Conservation (phyloP, 2,797 vertebrate species). For the Orientallactaga sibirica region DNA sequence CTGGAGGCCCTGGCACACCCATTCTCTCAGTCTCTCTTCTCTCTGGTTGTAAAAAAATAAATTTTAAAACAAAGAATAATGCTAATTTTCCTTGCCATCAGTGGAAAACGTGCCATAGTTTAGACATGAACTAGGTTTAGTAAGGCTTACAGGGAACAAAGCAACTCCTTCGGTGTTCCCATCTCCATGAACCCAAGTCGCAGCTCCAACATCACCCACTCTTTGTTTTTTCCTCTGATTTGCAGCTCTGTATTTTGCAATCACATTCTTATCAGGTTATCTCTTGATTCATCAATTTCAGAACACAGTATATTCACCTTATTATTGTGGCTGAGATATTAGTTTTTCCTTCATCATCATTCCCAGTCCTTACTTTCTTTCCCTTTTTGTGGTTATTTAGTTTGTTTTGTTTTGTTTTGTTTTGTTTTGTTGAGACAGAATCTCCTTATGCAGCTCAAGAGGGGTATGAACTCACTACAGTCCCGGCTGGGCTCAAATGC, state of each 20-base stretch:
- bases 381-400: neutral
- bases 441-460: neutral
- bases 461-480: neutral
- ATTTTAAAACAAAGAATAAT: too few relatives aligned
- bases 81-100: neutral
- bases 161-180: neutral
- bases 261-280: neutral
- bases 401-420: too few relatives aligned
- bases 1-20: too few relatives aligned
- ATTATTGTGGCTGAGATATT: neutral
- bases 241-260: conserved; percentile 17
- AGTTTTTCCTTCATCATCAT: neutral
- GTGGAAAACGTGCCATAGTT: neutral
- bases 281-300: conserved; percentile 1
- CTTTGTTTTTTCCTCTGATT: neutral
- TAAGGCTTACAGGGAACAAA: neutral
- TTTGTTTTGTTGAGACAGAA: too few relatives aligned
- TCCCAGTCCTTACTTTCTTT: neutral
- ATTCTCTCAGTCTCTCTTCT: too few relatives aligned
- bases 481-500: neutral
- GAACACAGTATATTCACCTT: neutral
- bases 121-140: neutral
- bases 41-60: too few relatives aligned
- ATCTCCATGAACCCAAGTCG: neutral
- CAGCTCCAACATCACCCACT: neutral